Conservation (phyloP, 2,888 invertebrate genomes). For the Ptilodon capucinus region DNA sequence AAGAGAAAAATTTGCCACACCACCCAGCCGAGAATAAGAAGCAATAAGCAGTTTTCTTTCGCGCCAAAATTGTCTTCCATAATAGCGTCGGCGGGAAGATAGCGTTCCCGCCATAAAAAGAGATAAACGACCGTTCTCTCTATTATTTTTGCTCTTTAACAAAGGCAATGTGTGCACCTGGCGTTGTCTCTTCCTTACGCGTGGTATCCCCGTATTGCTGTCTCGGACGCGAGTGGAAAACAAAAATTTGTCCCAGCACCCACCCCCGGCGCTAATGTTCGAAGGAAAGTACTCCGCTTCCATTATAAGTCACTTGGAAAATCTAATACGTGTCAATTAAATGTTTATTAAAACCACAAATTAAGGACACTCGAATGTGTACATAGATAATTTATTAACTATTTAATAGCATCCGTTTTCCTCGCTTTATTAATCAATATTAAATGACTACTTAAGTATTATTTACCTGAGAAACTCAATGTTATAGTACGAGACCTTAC, state of each 20-base stretch:
- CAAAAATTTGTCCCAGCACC: conserved; percentile 75
- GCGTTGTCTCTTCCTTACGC: conserved; percentile 68
- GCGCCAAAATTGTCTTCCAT: conserved; percentile 82
- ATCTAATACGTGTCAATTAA: conserved; percentile 81
- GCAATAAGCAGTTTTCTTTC: conserved; percentile 83
- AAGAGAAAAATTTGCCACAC: conserved; percentile 52
- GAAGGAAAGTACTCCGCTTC: conserved; percentile 59
- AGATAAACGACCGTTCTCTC: conserved; percentile 82
- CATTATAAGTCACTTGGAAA: conserved; percentile 76
- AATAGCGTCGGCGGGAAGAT: conserved; percentile 78
- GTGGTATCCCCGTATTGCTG: conserved; percentile 35
- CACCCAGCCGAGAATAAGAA: conserved; percentile 72
- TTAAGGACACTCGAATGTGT: conserved; percentile 59
- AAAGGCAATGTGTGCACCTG: conserved; percentile 79
- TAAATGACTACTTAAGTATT: too few relatives aligned
- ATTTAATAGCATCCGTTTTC: conserved; percentile 57
- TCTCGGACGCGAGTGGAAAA: conserved; percentile 70
- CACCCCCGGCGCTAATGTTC: conserved; percentile 72
- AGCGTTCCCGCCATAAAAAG: conserved; percentile 80
- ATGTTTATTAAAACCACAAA: conserved; percentile 72
- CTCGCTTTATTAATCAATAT: conserved; percentile 33
- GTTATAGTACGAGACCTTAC: too few relatives aligned
- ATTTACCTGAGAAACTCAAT: too few relatives aligned
- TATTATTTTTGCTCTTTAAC: conserved; percentile 82
- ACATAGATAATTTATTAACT: conserved; percentile 63